Conservation (phyloP, 1,140 invertebrate genomes). For the Euwallacea similis region DNA sequence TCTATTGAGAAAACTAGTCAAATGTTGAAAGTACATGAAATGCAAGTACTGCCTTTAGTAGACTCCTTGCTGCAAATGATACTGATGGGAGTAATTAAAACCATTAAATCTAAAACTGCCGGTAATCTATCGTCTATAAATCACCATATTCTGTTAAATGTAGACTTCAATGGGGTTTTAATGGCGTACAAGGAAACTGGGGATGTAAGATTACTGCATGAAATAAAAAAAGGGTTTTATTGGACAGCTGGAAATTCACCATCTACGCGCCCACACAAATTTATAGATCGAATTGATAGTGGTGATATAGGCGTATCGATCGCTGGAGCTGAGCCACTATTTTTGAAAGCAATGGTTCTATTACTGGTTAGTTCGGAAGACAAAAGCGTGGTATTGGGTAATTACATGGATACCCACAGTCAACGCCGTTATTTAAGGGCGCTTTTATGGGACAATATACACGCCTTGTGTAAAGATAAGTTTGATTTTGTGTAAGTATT, state of each 20-base stretch:
- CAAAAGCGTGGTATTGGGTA: slow-evolving; percentile 37
- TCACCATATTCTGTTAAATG: slow-evolving; percentile 31
- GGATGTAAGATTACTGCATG: slow-evolving; percentile 37
- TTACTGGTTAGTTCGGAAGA: slow-evolving; percentile 36
- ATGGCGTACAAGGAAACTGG: slow-evolving; percentile 24
- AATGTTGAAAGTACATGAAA: slow-evolving; percentile 15
- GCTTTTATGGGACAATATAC: slow-evolving; percentile 48
- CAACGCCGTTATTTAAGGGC: slow-evolving; percentile 42
- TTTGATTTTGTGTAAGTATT: slow-evolving; percentile 47
- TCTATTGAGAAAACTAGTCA: background rate
- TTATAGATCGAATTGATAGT: slow-evolving; percentile 30
- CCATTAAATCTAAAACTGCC: slow-evolving; percentile 8
- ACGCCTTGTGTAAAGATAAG: slow-evolving; percentile 40
- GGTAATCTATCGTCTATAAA: slow-evolving; percentile 12
- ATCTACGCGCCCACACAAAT: slow-evolving; percentile 25
- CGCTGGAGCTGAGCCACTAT: slow-evolving; percentile 16
- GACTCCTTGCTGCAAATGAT: slow-evolving; percentile 25
- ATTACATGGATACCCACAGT: slow-evolving; percentile 42
- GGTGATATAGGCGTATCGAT: slow-evolving; percentile 3
- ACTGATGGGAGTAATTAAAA: slow-evolving; percentile 18
- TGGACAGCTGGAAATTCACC: slow-evolving; percentile 34
- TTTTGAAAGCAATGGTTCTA: slow-evolving; percentile 4
- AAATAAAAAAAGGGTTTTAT: slow-evolving; percentile 36
- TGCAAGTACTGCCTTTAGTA: slow-evolving; percentile 28
- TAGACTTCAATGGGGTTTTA: slow-evolving; percentile 34